Base-by-base conservation (phyloP, 1,140 invertebrate genomes). In the Mya arenaria region DNA sequence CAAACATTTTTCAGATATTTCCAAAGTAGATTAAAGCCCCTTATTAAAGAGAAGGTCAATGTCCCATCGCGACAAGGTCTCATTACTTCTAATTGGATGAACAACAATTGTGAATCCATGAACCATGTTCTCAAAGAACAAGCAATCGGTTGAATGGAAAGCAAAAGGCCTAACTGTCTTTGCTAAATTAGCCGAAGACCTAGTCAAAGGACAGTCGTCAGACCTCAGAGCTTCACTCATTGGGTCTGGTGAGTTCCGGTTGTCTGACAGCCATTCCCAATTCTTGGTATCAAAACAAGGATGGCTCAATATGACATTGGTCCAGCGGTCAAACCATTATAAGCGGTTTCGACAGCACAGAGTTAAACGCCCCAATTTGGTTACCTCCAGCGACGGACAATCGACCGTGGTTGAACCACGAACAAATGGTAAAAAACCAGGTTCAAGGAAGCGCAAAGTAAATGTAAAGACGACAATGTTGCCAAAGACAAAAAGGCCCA, bases 81-180 rank as follows among this genome's bases (percentile, higher is more conserved):
- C n/a, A n/a, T n/a, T n/a, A n/a, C n/a, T n/a, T n/a, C n/a, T n/a
- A 32, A 52, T 2, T 83, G 77, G 84, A 83, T 72, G 41, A 86
- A 83, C 66, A 85, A 82, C 25, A 84, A 84, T 34, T 82, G 60
- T 28, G 85, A 82, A 30, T 83, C 77, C 1, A 32, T 79, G 0
- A 84, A 86, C 28, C 79, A 85, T 65, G 68, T 80, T 10, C 34
- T 83, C 6, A 85, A 80, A n/a, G n/a, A n/a, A n/a, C n/a, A n/a
- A n/a, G 23, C 82, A 84, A 25, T 25, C 39, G 1, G 44, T 75
- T 30, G 73, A 81, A 23, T 85, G 81, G 84, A 69, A 75, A 65
- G 63, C 77, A 25, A 80, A 83, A 39, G 48, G 56, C 19, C 28
- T 86, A n/a, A 25, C n/a, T 5, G 82, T 73, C 4, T 55, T 85